Conservation (phyloP, 2,113 vertebrate genomes). For the Pachycephala philippinensis region DNA sequence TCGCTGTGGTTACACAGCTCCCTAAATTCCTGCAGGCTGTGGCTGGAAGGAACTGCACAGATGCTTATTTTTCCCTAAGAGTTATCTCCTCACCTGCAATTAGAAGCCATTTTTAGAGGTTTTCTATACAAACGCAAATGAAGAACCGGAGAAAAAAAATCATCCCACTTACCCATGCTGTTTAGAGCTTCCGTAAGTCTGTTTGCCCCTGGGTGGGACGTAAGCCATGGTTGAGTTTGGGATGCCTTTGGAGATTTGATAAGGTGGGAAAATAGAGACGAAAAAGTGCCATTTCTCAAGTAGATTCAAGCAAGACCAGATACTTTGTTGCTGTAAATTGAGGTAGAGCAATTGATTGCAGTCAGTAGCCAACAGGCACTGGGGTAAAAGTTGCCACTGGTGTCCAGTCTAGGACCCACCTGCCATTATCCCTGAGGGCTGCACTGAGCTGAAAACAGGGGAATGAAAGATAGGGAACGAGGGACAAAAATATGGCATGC, state of each 20-base stretch:
- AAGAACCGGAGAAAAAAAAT: not conserved
- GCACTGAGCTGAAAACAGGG: not conserved
- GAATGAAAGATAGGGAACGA: not conserved
- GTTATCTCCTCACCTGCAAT: not conserved
- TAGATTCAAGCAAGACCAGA: not conserved
- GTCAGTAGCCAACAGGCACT: not conserved
- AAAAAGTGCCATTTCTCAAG: not conserved
- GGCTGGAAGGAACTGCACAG: not conserved
- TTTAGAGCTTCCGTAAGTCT: not conserved
- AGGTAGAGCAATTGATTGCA: not conserved
- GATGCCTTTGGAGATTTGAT: not conserved
- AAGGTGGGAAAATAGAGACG: not conserved
- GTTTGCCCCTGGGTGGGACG: fast-evolving
- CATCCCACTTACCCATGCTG: not conserved
- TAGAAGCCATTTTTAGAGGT: not conserved
- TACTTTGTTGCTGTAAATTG: not conserved
- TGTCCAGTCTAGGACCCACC: not conserved
- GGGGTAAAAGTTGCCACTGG: not conserved
- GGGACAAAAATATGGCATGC: not conserved
- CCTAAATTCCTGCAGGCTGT: not conserved
- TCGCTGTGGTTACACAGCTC: not conserved
- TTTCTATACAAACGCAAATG: not conserved
- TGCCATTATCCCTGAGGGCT: not conserved
- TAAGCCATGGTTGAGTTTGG: not conserved
- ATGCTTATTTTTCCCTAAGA: not conserved